A percentile compares a stretch with the other conserved stretches of the same genome.
Evolutionary conservation across 1,140 invertebrate species (phyloP).

Genomic region (Steinernema feltiae): DNA sequence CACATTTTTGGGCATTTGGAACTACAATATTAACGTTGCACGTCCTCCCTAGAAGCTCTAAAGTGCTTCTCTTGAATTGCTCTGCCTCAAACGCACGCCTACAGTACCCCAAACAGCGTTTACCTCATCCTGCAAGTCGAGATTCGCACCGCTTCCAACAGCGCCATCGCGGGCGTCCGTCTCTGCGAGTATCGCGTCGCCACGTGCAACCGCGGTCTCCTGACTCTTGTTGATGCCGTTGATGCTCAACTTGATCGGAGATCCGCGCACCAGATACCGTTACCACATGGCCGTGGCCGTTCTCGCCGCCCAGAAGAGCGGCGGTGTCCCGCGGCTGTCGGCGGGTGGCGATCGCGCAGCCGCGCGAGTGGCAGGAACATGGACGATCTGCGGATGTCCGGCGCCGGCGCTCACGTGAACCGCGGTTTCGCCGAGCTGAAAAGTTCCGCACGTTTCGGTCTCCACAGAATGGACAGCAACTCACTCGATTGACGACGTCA

Average conservation of each 20-base stretch:
- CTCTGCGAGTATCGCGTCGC: conserved; percentile 64
- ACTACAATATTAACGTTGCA: too few species aligned
- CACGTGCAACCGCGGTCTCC: conserved; percentile 64
- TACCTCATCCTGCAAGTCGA: conserved; percentile 63
- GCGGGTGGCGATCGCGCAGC: conserved; percentile 60
- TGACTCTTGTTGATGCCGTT: conserved; percentile 63
- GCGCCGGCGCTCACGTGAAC: conserved; percentile 65
- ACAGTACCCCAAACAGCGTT: too few species aligned
- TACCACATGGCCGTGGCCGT: conserved; percentile 63
- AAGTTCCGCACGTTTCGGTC: conserved; percentile 21
- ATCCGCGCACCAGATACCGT: conserved; percentile 61
- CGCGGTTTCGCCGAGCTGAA: conserved; percentile 65
- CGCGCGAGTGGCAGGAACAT: conserved; percentile 63
- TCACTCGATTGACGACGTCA: conserved; percentile 64
- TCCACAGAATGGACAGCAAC: conserved; percentile 30
- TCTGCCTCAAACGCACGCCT: too few species aligned
- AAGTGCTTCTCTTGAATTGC: too few species aligned
- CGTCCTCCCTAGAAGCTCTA: too few species aligned
- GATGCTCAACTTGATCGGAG: conserved; percentile 61
- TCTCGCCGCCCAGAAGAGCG: conserved; percentile 66
- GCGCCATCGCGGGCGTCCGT: conserved; percentile 59
- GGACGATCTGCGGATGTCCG: conserved; percentile 63
- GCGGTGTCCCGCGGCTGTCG: conserved; percentile 65
- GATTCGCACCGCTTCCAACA: conserved; percentile 60
- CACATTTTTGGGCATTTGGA: too few species aligned